Percentiles rank a stretch among this genome's conserved stretches.
These are phyloP conservation scores for Sarcophaga carnaria DNA, from an alignment of 2,888 invertebrate genomes.

Conservation along the genomic window DNA sequence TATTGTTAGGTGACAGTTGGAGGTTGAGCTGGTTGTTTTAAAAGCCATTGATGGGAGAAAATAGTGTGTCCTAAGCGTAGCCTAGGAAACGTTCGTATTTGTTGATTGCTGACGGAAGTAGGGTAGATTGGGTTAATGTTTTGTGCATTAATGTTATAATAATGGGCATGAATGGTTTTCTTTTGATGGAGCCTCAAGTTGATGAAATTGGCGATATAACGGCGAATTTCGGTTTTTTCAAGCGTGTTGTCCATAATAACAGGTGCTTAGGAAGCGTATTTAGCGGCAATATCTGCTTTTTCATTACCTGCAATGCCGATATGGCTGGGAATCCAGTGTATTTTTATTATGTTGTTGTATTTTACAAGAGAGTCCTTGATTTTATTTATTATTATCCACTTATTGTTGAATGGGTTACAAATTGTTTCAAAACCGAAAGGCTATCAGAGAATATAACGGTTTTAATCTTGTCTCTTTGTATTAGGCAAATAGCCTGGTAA, in stretches of 20 bases:
- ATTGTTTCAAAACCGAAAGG: slow-evolving; percentile 15
- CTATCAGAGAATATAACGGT: not conserved
- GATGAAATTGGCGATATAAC: not conserved
- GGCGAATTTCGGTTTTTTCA: not conserved
- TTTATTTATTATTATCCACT: too few relatives aligned
- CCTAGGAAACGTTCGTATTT: slow-evolving; percentile 12
- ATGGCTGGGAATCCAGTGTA: too few relatives aligned
- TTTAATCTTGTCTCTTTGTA: not conserved
- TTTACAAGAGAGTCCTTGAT: too few relatives aligned
- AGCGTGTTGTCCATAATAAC: not conserved
- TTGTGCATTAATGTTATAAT: not conserved
- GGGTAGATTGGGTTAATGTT: not conserved
- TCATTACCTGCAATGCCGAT: too few relatives aligned
- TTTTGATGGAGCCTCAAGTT: not conserved
- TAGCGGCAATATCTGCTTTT: too few relatives aligned
- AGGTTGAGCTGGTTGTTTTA: slow-evolving; percentile 10
- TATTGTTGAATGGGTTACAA: not conserved
- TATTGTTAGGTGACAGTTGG: not conserved
- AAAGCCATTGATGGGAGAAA: slow-evolving; percentile 14
- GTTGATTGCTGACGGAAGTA: not conserved
- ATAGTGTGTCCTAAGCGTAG: slow-evolving; percentile 24
- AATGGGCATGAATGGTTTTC: slow-evolving; percentile 3
- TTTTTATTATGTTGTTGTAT: too few relatives aligned
- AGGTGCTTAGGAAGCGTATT: not conserved
- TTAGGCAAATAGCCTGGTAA: not conserved